Base-by-base conservation (phyloP, 2,888 invertebrate genomes). In the Zhuqinia jingwanae region DNA sequence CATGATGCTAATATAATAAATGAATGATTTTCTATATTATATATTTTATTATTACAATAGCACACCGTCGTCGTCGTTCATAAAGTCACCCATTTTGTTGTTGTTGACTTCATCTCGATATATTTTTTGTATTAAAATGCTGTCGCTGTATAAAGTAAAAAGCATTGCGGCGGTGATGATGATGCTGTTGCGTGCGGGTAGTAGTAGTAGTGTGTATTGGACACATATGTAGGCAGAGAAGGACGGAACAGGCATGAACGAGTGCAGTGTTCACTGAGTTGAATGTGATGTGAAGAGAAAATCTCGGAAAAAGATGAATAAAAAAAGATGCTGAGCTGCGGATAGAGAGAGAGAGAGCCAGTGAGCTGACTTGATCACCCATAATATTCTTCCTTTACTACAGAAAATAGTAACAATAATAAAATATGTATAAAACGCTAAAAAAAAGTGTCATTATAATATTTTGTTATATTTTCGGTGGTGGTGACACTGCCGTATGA, bases 401-500 rank as follows among this genome's bases (percentile, higher is more conserved):
- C n/a, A n/a, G n/a, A 11, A 70, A 36, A 36, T 8, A 6, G 10
- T 2, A 45, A 45, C 11, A 68, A 45, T n/a, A n/a, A n/a, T 15
- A 30, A 65, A 36, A 36, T 45, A 20, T 73, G n/a, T 73, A 53
- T 76, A 20, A 58, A 42, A 77, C 45, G 76, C 56, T n/a, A n/a
- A n/a, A n/a, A 50, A 53, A 76, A 56, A 77, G 56, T 27, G 20
- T 58, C 68, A 45, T 68, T 68, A 68, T 68, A 42, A 13, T 27
- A 45, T 45, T 45, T 58, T 68, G 17, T n/a, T 42, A 68, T 42
- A 22, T 11, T 42, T 45, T 42, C 15, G 50, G 50, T 47, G 47
- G 17, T 68, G 45, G 78, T 85, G 68, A 68, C 77, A 84, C 47
- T 73, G 70, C 78, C 70, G 70, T 79, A 85, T 70, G 78, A 85